Evolutionary conservation across 2,113 vertebrate genomes (phyloP), one percentile per base, ranked within the genome.

Genomic region (Paradisaea rubra): DNA sequence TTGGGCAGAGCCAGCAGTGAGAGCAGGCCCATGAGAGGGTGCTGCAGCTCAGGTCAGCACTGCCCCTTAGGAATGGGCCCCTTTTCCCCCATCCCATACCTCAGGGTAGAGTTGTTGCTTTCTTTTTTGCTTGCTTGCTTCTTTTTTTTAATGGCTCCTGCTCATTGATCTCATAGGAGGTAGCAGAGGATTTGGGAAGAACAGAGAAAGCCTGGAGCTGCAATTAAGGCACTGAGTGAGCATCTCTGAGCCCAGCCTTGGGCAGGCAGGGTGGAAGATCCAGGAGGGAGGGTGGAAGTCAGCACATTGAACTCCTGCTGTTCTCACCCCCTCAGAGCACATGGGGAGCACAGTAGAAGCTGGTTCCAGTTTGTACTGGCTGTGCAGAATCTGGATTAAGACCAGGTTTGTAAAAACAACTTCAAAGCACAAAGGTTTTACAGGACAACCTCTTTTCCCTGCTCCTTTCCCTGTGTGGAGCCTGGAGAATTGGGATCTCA

Each of bases 351-450:
- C 28, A 54, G 27, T 0, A 14, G 63, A 30, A 7, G 20, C 21
- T 64, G 18, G 15, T 68, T 79, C 53, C 61, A 53, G 59, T 45
- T 82, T 37, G 15, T 54, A 35, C 35, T 65, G 47, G 30, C 83
- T 71, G 35, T 59, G 57, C 60, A 64, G 50, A 84, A 41, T 15
- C 33, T 79, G 59, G 23, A 30, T 80, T 39, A 30, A 1, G 2
- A 42, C 20, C 31, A 19, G 6, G n/a, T 63, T 70, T 82, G 27
- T 35, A 31, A 54, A 87, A 88, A 74, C 22, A 74, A 2, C 49
- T 86, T 86, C 66, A 76, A 69, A 86, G 80, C 39, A 85, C 47
- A 44, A 37, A 87, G n/a, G 49, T 81, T 91, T 94, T 76, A 41
- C 18, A 15, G 24, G 25, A 41, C 61, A 86, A 10, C 19, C 20